phyloP scores from a whole-genome alignment of 2,113 vertebrate species.

The Bubalus kerabau region DNA sequence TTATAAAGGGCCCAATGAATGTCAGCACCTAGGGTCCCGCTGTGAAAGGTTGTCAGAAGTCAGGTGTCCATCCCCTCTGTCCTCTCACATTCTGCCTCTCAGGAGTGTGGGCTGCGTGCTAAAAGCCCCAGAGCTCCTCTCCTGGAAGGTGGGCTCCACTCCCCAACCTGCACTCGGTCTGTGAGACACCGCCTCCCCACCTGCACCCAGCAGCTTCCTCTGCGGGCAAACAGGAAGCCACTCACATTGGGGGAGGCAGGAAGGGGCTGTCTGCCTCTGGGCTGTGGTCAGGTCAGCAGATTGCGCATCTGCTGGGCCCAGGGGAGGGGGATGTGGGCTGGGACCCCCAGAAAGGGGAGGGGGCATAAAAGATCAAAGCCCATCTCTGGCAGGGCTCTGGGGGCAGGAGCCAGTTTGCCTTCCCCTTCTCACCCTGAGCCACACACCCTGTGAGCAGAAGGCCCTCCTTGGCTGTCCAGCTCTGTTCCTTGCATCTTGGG shows the following conservation, averaged over 20 bases:
- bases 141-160: neutral
- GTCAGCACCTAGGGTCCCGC: neutral
- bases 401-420: neutral
- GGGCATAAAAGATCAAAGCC: neutral
- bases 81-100: neutral
- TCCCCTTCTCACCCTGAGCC: no score
- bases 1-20: neutral
- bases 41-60: neutral
- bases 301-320: neutral
- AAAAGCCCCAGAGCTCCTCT: neutral
- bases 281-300: neutral
- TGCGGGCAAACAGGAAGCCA: slow-evolving; percentile 38
- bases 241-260: neutral
- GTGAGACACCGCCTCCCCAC: neutral
- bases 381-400: neutral
- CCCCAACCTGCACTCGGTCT: neutral
- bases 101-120: neutral
- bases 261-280: neutral
- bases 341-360: neutral
- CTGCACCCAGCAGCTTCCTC: slow-evolving; percentile 25
- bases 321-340: neutral
- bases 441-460: no score
- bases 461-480: neutral
- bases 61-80: neutral
- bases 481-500: neutral